A percentile compares a stretch with the other conserved stretches of the same genome.
These are phyloP conservation scores for Chloroceryle aenea DNA, from an alignment of 2,113 vertebrate genomes.

Conservation along the genomic window DNA sequence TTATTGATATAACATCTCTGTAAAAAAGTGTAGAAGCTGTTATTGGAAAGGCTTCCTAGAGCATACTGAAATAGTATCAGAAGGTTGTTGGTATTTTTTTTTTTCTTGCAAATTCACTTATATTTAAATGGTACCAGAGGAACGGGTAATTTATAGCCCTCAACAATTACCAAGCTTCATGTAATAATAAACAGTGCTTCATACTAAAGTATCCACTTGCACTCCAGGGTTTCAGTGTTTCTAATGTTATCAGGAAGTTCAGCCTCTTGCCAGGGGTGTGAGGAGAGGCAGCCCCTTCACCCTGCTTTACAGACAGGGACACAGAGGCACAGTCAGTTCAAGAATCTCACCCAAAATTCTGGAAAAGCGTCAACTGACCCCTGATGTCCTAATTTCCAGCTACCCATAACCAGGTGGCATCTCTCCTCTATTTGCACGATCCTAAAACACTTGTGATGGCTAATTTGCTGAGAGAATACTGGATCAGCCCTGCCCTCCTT, in stretches of 20 bases:
- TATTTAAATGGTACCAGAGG: background rate
- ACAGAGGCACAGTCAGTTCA: background rate
- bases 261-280: background rate
- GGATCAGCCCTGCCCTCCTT: background rate
- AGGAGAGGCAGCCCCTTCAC: background rate
- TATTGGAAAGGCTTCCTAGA: conserved; percentile 14
- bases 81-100: background rate
- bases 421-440: background rate
- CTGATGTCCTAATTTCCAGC: background rate
- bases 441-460: background rate
- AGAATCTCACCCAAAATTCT: background rate
- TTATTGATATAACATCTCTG: background rate
- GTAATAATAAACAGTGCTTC: background rate
- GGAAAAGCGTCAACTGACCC: background rate
- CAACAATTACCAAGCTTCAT: background rate
- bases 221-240: background rate
- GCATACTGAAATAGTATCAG: background rate
- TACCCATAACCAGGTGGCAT: background rate
- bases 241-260: background rate
- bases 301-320: background rate
- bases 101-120: background rate
- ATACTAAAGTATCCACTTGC: background rate
- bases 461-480: background rate
- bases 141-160: background rate
- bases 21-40: background rate